Evolutionary conservation across 2,888 invertebrate species (phyloP).

Genomic region (Bellardia bayeri): DNA sequence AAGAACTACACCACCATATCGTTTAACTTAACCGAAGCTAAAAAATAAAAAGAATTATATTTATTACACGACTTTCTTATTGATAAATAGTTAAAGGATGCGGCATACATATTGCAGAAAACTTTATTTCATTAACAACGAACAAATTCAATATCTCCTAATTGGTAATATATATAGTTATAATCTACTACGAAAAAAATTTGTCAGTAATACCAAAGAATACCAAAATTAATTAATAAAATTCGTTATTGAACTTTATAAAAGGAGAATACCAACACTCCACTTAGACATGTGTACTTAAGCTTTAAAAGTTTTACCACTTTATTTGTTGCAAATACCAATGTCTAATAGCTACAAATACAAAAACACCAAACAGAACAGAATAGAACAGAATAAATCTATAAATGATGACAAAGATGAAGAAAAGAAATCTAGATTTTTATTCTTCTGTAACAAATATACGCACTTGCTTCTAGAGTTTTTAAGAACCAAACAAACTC

Average conservation of each 20-base stretch:
- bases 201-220: not conserved
- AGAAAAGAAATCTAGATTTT: slow-evolving; percentile 28
- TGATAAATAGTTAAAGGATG: too few relatives aligned
- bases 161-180: not conserved
- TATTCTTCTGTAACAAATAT: slow-evolving; percentile 32
- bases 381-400: not conserved
- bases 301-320: slow-evolving; percentile 11
- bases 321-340: not conserved
- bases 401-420: slow-evolving; percentile 24
- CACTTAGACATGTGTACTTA: not conserved
- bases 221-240: not conserved
- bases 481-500: slow-evolving; percentile 41
- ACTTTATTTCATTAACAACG: too few relatives aligned
- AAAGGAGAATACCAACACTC: not conserved
- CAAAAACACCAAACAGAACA: not conserved
- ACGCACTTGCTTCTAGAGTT: slow-evolving; percentile 42
- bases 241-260: not conserved
- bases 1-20: too few relatives aligned
- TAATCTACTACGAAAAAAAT: not conserved
- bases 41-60: too few relatives aligned
- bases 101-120: too few relatives aligned
- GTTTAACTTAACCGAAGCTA: too few relatives aligned
- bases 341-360: not conserved
- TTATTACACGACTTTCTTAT: too few relatives aligned
- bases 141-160: too few relatives aligned